Evolutionary conservation across 1,140 invertebrate species (phyloP).

Genomic region (Drosophila subpulchrella): DNA sequence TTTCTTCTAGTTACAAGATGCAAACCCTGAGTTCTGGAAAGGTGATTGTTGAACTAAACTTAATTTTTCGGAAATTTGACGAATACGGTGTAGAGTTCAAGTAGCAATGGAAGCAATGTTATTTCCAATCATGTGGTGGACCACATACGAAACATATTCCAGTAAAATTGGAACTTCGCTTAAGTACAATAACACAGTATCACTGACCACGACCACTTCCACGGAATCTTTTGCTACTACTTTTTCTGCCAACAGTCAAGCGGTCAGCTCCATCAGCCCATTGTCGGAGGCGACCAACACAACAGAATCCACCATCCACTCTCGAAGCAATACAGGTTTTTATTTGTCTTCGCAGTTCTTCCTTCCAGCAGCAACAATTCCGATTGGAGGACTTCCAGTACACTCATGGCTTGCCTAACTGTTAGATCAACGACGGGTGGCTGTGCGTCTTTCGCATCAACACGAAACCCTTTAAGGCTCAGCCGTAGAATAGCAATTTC

Average conservation of each 20-base stretch:
- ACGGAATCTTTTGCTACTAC: slow-evolving; percentile 18
- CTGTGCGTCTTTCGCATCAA: slow-evolving; percentile 78
- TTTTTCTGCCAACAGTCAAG: slow-evolving; percentile 5
- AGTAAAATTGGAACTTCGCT: slow-evolving; percentile 72
- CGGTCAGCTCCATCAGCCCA: slow-evolving; percentile 12
- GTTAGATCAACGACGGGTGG: slow-evolving; percentile 75
- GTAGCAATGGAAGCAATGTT: slow-evolving; percentile 21
- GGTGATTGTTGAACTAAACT: slow-evolving; percentile 69
- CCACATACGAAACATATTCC: not conserved
- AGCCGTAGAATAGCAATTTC: slow-evolving; percentile 7
- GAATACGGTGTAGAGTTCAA: slow-evolving; percentile 81
- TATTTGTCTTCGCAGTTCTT: slow-evolving; percentile 61
- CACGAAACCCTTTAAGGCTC: slow-evolving; percentile 37
- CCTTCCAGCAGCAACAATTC: no score
- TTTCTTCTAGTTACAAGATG: slow-evolving; percentile 68
- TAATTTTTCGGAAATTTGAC: slow-evolving; percentile 79
- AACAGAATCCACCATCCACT: not conserved
- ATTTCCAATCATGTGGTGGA: slow-evolving; percentile 3
- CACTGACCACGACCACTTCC: slow-evolving; percentile 5
- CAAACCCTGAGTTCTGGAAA: slow-evolving; percentile 78
- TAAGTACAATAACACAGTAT: slow-evolving; percentile 19
- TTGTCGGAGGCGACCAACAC: slow-evolving; percentile 28
- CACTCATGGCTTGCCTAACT: slow-evolving; percentile 71
- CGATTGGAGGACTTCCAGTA: no score
- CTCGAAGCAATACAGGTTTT: slow-evolving; percentile 49